phyloP scores from a whole-genome alignment of 2,797 vertebrate genomes.

The Perodicticus potto region DNA sequence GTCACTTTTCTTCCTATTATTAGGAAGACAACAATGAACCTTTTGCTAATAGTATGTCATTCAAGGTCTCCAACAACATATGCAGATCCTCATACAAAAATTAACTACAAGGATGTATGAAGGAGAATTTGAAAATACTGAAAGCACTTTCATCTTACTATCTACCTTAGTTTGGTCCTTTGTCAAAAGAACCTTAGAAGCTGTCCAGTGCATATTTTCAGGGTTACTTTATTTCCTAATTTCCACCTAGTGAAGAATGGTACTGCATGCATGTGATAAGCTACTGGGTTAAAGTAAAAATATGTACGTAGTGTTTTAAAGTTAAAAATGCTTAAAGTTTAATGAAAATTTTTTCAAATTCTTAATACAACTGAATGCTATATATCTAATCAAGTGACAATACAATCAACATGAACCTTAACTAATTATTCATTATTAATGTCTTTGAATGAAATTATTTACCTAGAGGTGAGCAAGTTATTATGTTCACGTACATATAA shows the following conservation, averaged over 20 bases:
- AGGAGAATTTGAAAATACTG: not conserved
- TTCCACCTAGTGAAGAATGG: not conserved
- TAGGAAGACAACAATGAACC: not conserved
- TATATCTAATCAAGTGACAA: slow-evolving; percentile 75
- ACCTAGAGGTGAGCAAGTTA: slow-evolving; percentile 64
- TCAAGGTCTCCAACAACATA: slow-evolving; percentile 51
- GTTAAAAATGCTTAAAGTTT: slow-evolving; percentile 65
- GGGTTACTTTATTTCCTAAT: slow-evolving; percentile 58
- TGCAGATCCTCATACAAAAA: slow-evolving; percentile 48
- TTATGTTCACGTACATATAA: slow-evolving; percentile 25
- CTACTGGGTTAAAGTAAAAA: slow-evolving; percentile 55
- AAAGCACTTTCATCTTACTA: not conserved
- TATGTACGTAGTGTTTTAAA: slow-evolving; percentile 36
- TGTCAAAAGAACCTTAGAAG: not conserved
- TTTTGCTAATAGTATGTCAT: not conserved
- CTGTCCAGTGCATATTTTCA: slow-evolving; percentile 27
- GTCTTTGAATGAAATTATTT: slow-evolving; percentile 74
- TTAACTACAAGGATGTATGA: not conserved
- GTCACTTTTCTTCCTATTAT: slow-evolving; percentile 30
- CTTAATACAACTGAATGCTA: slow-evolving; percentile 69
- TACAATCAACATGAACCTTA: slow-evolving; percentile 75
- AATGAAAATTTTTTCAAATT: slow-evolving; percentile 60
- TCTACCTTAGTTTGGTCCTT: slow-evolving; percentile 20
- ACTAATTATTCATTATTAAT: slow-evolving; percentile 71
- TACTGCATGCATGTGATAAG: slow-evolving; percentile 28